Percentiles rank a stretch among this genome's conserved stretches.
Conservation (phyloP, 2,888 invertebrate genomes). For the Chesias legatella region DNA sequence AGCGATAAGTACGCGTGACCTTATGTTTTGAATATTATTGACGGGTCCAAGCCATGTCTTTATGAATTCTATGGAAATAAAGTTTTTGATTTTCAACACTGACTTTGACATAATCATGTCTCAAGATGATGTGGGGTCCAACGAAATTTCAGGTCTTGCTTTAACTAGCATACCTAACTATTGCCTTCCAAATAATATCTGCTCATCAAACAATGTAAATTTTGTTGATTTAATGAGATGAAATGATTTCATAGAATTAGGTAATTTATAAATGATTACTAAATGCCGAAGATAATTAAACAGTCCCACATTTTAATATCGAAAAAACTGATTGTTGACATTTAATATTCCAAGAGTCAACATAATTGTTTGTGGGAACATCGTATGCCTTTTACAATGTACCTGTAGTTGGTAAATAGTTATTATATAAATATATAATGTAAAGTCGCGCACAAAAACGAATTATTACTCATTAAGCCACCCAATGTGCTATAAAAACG, state of each 20-base stretch:
- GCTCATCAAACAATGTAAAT: no score
- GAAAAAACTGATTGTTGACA: conserved; percentile 16
- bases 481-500: conserved; percentile 17
- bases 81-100: no score
- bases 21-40: no score
- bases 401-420: background rate
- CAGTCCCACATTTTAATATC: background rate
- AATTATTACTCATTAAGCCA: conserved; percentile 3
- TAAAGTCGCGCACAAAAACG: conserved; percentile 1
- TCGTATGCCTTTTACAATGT: conserved; percentile 3
- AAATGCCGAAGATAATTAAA: conserved; percentile 3
- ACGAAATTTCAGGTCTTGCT: no score
- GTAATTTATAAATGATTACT: conserved; percentile 3
- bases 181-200: no score
- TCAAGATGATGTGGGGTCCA: no score
- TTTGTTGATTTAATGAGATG: no score
- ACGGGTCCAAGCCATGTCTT: no score
- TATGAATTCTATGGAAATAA: no score
- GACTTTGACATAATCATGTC: no score
- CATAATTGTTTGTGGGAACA: conserved; percentile 11
- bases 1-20: no score
- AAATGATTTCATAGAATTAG: conserved; percentile 10
- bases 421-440: background rate
- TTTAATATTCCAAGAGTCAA: conserved; percentile 10
- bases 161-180: no score